A percentile compares a stretch with the other conserved stretches of the same genome.
These are phyloP conservation scores for Lepidurus apus DNA, from an alignment of 1,140 invertebrate genomes.

Conservation along the genomic window DNA sequence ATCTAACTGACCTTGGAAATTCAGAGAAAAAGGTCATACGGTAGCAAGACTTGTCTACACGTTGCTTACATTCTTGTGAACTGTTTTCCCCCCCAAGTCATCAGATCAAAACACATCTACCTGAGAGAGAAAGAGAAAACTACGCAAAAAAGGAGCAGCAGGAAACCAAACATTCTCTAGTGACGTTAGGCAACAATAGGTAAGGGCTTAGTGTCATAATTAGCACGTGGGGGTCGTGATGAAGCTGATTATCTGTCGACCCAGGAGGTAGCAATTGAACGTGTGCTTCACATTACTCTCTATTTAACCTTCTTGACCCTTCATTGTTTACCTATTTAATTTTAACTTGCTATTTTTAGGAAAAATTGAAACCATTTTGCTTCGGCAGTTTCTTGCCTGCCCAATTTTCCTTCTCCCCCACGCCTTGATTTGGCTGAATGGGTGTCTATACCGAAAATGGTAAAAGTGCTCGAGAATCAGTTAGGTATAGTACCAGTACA, in stretches of 20 bases:
- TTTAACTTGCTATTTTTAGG: no score
- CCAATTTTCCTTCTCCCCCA: neutral
- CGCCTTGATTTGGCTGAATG: neutral
- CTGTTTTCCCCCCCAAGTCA: no score
- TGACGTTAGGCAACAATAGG: constrained; percentile 7
- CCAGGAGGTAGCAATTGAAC: neutral
- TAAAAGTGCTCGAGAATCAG: neutral
- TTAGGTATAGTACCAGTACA: neutral
- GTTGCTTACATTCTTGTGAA: no score
- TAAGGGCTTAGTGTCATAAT: neutral
- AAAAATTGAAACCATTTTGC: no score
- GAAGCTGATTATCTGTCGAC: neutral
- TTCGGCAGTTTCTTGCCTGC: no score
- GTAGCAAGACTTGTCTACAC: no score
- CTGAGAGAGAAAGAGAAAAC: neutral
- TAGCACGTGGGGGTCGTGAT: neutral
- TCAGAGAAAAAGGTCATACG: no score
- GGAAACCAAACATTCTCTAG: neutral
- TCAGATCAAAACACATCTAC: no score
- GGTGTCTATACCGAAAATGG: neutral
- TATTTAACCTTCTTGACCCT: no score
- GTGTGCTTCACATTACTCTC: neutral
- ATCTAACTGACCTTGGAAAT: no score
- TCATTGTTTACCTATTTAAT: no score
- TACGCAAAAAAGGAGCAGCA: neutral